These are phyloP conservation scores for Odontamblyopus lacepedii DNA, from an alignment of 2,797 vertebrate species.

Conservation along the genomic window DNA sequence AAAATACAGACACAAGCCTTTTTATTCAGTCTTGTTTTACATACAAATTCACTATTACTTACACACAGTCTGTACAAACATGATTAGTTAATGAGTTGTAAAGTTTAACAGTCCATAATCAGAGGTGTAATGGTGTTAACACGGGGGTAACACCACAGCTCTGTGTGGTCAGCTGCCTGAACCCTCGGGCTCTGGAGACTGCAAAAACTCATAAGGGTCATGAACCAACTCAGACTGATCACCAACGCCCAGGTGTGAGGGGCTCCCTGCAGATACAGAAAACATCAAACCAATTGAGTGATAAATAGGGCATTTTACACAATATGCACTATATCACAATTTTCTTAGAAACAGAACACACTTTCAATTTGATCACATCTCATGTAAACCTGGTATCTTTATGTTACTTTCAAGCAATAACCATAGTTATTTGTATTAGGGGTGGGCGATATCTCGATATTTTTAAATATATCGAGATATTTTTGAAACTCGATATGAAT, in stretches of 20 bases:
- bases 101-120: constrained; percentile 28
- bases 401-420: too few species aligned
- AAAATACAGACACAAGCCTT: constrained; percentile 50
- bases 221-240: constrained; percentile 93
- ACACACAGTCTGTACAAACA: constrained; percentile 71
- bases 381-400: too few species aligned
- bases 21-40: constrained; percentile 63
- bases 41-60: constrained; percentile 53
- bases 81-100: constrained; percentile 40
- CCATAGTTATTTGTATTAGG: too few species aligned
- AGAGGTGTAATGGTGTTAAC: constrained; percentile 21
- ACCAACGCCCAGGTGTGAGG: constrained; percentile 88
- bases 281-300: constrained; percentile 7
- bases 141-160: constrained; percentile 22
- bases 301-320: not conserved
- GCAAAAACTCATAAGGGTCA: constrained; percentile 96
- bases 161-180: constrained; percentile 75
- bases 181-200: constrained; percentile 87
- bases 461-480: too few species aligned
- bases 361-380: too few species aligned
- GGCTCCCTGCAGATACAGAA: constrained; percentile 82
- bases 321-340: not conserved
- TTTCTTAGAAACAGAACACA: too few species aligned
- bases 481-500: too few species aligned
- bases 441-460: too few species aligned